Conservation (phyloP, 2,888 invertebrate genomes). For the Tipula unca region DNA sequence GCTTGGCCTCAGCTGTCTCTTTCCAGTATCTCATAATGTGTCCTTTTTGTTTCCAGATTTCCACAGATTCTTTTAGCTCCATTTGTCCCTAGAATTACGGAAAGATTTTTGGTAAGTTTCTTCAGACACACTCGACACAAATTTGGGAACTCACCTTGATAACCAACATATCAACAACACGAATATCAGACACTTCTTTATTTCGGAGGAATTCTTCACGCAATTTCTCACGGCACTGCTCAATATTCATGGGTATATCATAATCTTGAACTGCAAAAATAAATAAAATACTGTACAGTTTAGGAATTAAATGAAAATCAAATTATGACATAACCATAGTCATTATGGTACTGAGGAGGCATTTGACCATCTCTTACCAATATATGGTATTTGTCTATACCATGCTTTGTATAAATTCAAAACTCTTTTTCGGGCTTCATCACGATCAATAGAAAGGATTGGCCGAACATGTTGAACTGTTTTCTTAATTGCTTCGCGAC, state of each 20-base stretch:
- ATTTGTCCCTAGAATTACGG: slow-evolving; percentile 71
- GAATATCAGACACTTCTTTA: slow-evolving; percentile 69
- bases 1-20: slow-evolving; percentile 74
- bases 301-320: background rate
- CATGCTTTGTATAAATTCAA: slow-evolving; percentile 86
- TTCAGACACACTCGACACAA: background rate
- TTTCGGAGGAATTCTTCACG: slow-evolving; percentile 71
- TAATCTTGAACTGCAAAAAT: slow-evolving; percentile 66
- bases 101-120: background rate
- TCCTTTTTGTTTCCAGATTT: slow-evolving; percentile 82
- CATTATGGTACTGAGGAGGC: background rate
- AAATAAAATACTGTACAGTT: background rate
- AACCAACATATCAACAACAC: slow-evolving; percentile 85
- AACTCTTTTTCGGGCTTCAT: slow-evolving; percentile 75
- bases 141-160: slow-evolving; percentile 62
- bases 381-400: slow-evolving; percentile 84
- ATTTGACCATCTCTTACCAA: slow-evolving; percentile 50
- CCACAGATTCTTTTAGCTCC: slow-evolving; percentile 81
- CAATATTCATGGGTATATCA: slow-evolving; percentile 67
- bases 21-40: slow-evolving; percentile 84
- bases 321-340: slow-evolving; percentile 24
- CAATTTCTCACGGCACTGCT: slow-evolving; percentile 61
- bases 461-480: slow-evolving; percentile 68
- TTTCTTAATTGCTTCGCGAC: slow-evolving; percentile 44
- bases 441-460: slow-evolving; percentile 65